Percentiles rank a stretch among this genome's conserved stretches.
Evolutionary conservation across 2,113 vertebrate species (phyloP).

Genomic region (Pygoscelis adeliae): DNA sequence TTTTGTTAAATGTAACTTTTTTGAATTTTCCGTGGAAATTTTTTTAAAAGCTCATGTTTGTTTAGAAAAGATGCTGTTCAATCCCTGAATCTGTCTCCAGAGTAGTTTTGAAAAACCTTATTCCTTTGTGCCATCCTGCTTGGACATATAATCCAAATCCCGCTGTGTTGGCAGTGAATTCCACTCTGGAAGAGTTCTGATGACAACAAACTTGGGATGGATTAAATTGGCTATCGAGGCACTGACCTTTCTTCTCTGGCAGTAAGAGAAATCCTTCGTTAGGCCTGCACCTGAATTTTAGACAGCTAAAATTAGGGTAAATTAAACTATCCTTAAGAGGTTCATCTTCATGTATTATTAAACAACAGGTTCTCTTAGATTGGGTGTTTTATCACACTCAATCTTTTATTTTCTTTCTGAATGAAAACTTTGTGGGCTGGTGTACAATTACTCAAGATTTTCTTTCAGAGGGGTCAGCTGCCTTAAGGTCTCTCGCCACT

Average conservation of each 20-base stretch:
- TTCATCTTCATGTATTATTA: slow-evolving; percentile 17
- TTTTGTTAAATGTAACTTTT: neutral
- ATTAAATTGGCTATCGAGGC: neutral
- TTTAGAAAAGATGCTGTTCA: neutral
- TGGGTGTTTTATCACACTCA: neutral
- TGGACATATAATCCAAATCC: neutral
- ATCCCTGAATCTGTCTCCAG: neutral
- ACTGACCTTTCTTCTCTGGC: neutral
- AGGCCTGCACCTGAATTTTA: neutral
- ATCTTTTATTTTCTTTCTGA: neutral
- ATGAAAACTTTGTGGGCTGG: neutral
- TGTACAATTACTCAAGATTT: neutral
- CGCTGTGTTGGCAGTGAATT: neutral
- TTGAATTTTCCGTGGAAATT: neutral
- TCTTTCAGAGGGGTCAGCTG: neutral
- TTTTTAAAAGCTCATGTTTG: neutral
- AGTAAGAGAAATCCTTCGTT: neutral
- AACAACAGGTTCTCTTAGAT: neutral
- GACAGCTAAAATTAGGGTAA: neutral
- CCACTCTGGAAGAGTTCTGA: neutral
- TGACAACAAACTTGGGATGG: neutral
- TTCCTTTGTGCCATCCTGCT: neutral
- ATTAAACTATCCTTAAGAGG: neutral
- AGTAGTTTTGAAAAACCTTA: neutral
- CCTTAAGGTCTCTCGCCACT: neutral